These are phyloP conservation scores for Tupiocoris notatus DNA, from an alignment of 2,888 invertebrate species.

Conservation along the genomic window DNA sequence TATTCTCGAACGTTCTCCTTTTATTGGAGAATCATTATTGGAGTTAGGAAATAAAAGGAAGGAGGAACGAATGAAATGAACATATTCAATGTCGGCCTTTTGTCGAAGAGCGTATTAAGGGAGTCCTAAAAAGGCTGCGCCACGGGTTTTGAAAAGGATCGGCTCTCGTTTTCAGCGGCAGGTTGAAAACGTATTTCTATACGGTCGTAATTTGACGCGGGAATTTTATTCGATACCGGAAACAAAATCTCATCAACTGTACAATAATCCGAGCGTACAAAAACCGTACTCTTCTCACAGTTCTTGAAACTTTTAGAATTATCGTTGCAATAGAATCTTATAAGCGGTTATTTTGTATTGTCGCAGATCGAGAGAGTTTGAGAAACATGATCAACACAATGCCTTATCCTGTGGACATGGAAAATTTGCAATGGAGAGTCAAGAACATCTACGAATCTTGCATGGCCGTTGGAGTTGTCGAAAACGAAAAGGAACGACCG, in stretches of 20 bases:
- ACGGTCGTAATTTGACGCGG: background rate
- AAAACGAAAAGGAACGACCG: conserved; percentile 55
- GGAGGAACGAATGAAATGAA: background rate
- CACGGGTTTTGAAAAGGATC: background rate
- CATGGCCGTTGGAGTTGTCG: conserved; percentile 57
- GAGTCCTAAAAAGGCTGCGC: background rate
- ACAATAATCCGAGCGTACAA: too few relatives aligned
- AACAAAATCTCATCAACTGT: too few relatives aligned
- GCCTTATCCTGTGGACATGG: conserved; percentile 54
- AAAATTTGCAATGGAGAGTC: conserved; percentile 57
- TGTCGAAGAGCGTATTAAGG: background rate
- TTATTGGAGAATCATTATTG: background rate
- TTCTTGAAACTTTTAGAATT: too few relatives aligned
- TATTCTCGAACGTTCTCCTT: background rate
- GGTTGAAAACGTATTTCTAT: too few relatives aligned
- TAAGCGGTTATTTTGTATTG: too few relatives aligned
- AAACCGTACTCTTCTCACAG: too few relatives aligned
- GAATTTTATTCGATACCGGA: too few relatives aligned
- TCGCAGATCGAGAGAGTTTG: conserved; percentile 56
- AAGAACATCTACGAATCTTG: conserved; percentile 63
- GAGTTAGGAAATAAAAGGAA: background rate
- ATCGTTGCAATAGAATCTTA: too few relatives aligned
- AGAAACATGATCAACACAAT: conserved; percentile 57
- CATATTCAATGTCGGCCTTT: background rate
- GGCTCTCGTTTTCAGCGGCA: background rate